These are phyloP conservation scores for Zaprionus lineosus DNA, from an alignment of 2,888 invertebrate genomes.

Conservation along the genomic window DNA sequence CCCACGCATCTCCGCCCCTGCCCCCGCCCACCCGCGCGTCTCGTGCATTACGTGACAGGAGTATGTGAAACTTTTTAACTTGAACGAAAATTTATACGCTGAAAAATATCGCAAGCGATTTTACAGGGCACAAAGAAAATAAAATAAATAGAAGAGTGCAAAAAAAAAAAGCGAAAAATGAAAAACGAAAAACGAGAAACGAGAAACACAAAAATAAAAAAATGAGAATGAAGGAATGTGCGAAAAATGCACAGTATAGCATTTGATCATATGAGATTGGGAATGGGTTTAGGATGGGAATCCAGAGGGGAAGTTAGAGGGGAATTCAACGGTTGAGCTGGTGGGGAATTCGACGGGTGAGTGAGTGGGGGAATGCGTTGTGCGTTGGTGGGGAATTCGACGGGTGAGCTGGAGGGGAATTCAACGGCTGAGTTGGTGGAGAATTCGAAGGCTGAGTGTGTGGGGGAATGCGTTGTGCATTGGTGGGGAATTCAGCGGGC, in stretches of 20 bases:
- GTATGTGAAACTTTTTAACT: slow-evolving; percentile 75
- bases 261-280: background rate
- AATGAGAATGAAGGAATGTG: slow-evolving; percentile 46
- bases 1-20: background rate
- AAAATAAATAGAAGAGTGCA: slow-evolving; percentile 7
- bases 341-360: too few species aligned
- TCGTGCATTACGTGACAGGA: slow-evolving; percentile 66
- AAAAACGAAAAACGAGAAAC: too few species aligned
- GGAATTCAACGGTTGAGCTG: too few species aligned
- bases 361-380: background rate
- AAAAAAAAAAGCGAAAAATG: slow-evolving; percentile 7
- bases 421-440: too few species aligned
- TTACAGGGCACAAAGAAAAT: slow-evolving; percentile 15
- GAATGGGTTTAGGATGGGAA: background rate
- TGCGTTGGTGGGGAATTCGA: background rate
- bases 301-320: background rate
- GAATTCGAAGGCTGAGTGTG: too few species aligned
- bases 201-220: background rate
- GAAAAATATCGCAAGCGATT: slow-evolving; percentile 46
- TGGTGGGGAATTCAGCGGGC: background rate
- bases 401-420: background rate
- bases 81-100: slow-evolving; percentile 71
- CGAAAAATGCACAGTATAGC: slow-evolving; percentile 46
- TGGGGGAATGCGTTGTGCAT: background rate
- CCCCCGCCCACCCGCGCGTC: slow-evolving; percentile 7